phyloP scores from a whole-genome alignment of 2,797 vertebrate species.

The Cichlasoma orientale region DNA sequence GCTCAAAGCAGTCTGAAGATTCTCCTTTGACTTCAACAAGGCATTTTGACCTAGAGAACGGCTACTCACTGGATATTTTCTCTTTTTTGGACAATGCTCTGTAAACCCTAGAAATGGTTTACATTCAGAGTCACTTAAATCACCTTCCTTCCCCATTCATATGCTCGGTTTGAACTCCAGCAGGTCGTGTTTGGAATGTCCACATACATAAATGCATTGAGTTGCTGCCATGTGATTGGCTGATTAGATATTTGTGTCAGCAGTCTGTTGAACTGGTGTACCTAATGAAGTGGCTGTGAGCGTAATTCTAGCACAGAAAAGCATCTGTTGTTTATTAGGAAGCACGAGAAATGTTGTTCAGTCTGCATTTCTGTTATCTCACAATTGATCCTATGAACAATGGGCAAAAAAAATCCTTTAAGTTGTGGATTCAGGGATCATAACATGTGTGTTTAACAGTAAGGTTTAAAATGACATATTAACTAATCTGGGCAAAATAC shows the following conservation, averaged over 20 bases:
- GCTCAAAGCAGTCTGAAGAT: no score
- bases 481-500: background rate
- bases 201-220: background rate
- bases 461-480: background rate
- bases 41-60: no score
- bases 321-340: background rate
- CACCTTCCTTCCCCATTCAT: no score
- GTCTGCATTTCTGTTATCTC: background rate
- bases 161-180: background rate
- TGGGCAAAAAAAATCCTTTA: background rate
- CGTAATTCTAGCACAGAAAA: no score
- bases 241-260: background rate
- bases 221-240: background rate
- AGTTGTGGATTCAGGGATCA: background rate
- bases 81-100: no score
- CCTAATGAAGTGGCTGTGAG: background rate
- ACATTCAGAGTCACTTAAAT: no score
- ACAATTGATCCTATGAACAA: background rate
- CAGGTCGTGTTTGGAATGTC: background rate
- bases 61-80: no score
- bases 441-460: background rate
- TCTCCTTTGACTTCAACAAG: no score
- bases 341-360: background rate
- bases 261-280: background rate
- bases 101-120: no score